phyloP scores from a whole-genome alignment of 2,797 vertebrate genomes.

The Morus bassanus region DNA sequence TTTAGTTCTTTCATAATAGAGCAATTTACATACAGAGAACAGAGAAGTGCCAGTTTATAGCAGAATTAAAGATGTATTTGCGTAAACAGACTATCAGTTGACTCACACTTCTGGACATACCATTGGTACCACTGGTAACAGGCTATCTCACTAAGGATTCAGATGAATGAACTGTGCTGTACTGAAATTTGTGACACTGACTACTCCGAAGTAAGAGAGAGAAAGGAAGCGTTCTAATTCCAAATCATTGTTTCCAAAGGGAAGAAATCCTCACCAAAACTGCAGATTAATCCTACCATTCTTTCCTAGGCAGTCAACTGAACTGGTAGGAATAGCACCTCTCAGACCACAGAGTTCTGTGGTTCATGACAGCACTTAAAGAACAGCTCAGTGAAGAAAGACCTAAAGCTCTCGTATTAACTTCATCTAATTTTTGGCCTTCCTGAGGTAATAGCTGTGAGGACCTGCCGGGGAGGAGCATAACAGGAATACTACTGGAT shows the following conservation, averaged over 20 bases:
- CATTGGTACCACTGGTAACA: background rate
- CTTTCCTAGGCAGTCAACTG: background rate
- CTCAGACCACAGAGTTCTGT: background rate
- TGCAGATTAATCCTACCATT: background rate
- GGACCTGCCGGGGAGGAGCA: background rate
- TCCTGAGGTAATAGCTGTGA: background rate
- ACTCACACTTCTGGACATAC: background rate
- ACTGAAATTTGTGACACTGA: background rate
- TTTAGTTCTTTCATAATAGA: background rate
- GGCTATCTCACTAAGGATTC: background rate
- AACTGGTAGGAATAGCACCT: background rate
- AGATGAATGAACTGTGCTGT: background rate
- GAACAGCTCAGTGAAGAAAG: background rate
- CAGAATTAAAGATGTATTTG: background rate
- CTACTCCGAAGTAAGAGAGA: background rate
- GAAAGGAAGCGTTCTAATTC: background rate
- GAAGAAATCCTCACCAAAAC: background rate
- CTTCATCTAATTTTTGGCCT: background rate
- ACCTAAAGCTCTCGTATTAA: background rate
- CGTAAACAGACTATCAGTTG: background rate
- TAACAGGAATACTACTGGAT: background rate
- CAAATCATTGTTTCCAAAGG: background rate
- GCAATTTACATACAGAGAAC: background rate
- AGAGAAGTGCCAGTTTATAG: background rate
- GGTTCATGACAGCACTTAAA: rapidly evolving